A percentile compares a stretch with the other conserved stretches of the same genome.
These are phyloP conservation scores for Hoplodrina ambigua DNA, from an alignment of 2,888 invertebrate species.

Conservation along the genomic window DNA sequence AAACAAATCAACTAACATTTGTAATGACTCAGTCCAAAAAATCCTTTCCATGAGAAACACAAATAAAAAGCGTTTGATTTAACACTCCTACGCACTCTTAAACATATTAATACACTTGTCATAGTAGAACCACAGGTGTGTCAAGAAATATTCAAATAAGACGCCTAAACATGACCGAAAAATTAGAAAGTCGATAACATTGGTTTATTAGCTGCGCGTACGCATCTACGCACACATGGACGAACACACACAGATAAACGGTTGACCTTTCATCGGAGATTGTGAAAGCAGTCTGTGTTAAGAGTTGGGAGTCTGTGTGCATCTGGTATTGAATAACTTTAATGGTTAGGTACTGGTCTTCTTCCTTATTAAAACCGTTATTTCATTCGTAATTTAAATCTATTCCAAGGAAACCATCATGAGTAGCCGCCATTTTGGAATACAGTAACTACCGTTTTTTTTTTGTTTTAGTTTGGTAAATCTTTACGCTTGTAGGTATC, in stretches of 20 bases:
- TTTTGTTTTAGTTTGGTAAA: too few relatives aligned
- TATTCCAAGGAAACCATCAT: too few relatives aligned
- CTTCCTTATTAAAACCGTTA: not conserved
- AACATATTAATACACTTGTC: slow-evolving; percentile 52
- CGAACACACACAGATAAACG: slow-evolving; percentile 32
- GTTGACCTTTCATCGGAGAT: slow-evolving; percentile 81
- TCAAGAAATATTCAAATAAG: slow-evolving; percentile 58
- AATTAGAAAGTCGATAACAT: slow-evolving; percentile 83
- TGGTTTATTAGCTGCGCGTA: slow-evolving; percentile 68
- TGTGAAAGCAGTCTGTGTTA: slow-evolving; percentile 78
- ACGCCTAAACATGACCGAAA: slow-evolving; percentile 68
- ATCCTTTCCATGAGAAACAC: slow-evolving; percentile 18
- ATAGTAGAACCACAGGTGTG: slow-evolving; percentile 55
- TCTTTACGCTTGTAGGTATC: too few relatives aligned
- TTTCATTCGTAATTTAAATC: too few relatives aligned
- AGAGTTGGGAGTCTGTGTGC: slow-evolving; percentile 31
- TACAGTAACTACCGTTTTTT: too few relatives aligned
- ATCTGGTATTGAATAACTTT: slow-evolving; percentile 54
- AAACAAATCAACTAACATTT: slow-evolving; percentile 3
- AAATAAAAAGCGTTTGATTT: slow-evolving; percentile 13
- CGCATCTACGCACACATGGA: slow-evolving; percentile 60
- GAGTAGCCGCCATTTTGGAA: too few relatives aligned
- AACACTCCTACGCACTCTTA: slow-evolving; percentile 22
- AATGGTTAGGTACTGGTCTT: not conserved
- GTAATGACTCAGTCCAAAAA: not conserved